Base-by-base conservation (phyloP, 1,140 invertebrate genomes). In the Eumaeus atala region DNA sequence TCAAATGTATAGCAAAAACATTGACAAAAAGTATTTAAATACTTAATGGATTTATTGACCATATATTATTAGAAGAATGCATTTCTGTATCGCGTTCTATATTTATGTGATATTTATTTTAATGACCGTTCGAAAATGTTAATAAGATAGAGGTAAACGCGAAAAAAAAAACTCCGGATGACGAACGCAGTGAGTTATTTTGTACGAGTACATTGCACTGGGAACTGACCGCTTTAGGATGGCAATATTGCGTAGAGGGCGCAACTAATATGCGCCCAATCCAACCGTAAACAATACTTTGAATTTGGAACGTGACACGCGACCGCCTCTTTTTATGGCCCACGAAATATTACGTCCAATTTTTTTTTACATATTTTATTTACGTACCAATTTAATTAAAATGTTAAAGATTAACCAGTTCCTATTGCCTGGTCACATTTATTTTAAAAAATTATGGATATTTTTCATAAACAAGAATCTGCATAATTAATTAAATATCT, bases 41-140 rank as follows among this genome's bases (percentile, higher is more conserved):
- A n/a, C n/a, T n/a, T n/a, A 28, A 28, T 28, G 21, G 21, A 28
- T 28, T 28, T 28, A 28, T 28, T 3, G 21, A 2, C 2, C 21
- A 28, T 28, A 28, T 28, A 28, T 28, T 28, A n/a, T n/a, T n/a
- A n/a, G n/a, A n/a, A 28, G 21, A 35, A 35, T 14, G 48, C 14
- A 8, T 50, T 50, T 36, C 35, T 48, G 8, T 50, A 9, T 16
- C 10, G 28, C 36, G 34, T 42, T 12, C 12, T 17, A 35, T 36
- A 79, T 76, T 79, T 79, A 84, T 84, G 74, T 73, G 67, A 69
- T 72, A 63, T 68, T 75, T 75, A 84, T 74, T 69, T 69, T 77
- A 81, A 82, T 72, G 69, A 56, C 62, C 58, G 56, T 55, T 54
- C 69, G 60, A 74, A 68, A 70, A 78, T 76, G 66, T 61, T 58